Evolutionary conservation across 1,140 invertebrate species (phyloP), one percentile per base, ranked within the genome.

Genomic region (Nephila pilipes): DNA sequence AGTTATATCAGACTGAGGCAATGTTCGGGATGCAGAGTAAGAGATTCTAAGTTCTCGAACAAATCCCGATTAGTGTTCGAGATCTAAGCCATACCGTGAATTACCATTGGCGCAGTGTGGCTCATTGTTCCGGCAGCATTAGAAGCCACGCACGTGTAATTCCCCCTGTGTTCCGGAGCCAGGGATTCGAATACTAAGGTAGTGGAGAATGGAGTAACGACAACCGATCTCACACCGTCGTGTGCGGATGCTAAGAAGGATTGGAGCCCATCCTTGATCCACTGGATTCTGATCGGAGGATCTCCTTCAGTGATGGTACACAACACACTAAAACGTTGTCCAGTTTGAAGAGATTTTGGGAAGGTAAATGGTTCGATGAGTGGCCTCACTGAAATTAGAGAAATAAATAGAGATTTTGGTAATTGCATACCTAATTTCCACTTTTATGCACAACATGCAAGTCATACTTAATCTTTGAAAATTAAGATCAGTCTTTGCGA

Each of bases 241-340:
- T 55, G 54, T 4, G 69, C 25, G 14, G 80, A 69, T 22, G 89
- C 14, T 5, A 58, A 22, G 38, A 90, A 80, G 1, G 90, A 63
- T 12, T 55, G 85, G 16, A 85, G 75, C 2, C 94, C 94, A 95
- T 96, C 95, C 95, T 95, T 95, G 6, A 94, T 94, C 94, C 94
- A 95, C 32, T 93, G 80, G 32, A 94, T 94, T 38, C 83, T 18
- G 29, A 94, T 88, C 1, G 98, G 98, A 94, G 97, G 96, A 95
- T 98, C 97, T 94, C 97, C 97, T 95, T 97, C 97, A 95, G 97
- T 97, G 94, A 98, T 97, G 94, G 97, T 97, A 96, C 98, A 98
- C 94, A 98, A 97, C 95, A 98, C 97, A 94, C 97, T 97, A 90
- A 98, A 98, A 95, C 98, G 97, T 96, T 98, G 97, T 95, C 97